phyloP scores from a whole-genome alignment of 2,113 vertebrate species.

The Solenodon paradoxus region DNA sequence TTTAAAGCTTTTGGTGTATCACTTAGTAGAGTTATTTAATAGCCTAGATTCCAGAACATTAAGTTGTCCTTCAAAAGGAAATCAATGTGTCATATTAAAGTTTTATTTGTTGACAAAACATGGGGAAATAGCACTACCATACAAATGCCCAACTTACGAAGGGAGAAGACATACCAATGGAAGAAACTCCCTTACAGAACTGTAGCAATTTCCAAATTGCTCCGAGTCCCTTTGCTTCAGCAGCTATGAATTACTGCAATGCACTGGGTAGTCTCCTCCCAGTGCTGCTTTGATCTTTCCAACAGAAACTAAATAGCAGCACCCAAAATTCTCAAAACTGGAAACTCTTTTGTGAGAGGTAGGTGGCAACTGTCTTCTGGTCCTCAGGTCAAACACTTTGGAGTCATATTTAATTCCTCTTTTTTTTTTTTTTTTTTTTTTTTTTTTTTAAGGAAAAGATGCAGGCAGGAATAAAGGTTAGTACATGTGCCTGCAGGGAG shows the following conservation, averaged over 20 bases:
- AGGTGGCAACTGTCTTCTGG: background rate
- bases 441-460: too few relatives aligned
- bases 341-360: background rate
- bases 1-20: background rate
- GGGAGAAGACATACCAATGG: background rate
- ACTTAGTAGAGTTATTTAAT: background rate
- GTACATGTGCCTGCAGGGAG: too few relatives aligned
- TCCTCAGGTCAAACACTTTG: background rate
- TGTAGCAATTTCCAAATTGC: background rate
- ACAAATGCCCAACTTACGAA: background rate
- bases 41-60: slow-evolving; percentile 10
- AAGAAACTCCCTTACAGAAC: background rate
- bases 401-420: background rate
- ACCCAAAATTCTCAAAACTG: background rate
- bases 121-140: background rate
- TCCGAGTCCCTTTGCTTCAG: background rate
- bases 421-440: too few relatives aligned
- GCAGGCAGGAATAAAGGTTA: too few relatives aligned
- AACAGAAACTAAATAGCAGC: background rate
- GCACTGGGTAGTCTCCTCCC: background rate
- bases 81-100: background rate
- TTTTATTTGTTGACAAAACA: background rate
- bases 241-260: background rate
- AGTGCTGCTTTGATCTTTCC: background rate
- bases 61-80: slow-evolving; percentile 40